Evolutionary conservation across 1,140 invertebrate species (phyloP).

Genomic region (Melipona quadrifasciata): DNA sequence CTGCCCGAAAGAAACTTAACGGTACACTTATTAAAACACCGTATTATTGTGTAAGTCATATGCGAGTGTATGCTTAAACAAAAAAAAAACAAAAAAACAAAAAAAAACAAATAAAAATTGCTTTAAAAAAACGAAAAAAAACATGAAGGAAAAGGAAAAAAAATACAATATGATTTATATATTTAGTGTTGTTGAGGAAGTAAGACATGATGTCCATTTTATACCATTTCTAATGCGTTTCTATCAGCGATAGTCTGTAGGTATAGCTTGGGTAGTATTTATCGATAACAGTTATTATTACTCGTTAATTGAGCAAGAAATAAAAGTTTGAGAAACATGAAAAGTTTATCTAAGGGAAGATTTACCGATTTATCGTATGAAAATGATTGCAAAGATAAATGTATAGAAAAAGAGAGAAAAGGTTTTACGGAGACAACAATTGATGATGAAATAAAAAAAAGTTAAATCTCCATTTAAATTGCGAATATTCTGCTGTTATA

Average conservation of each 20-base stretch:
- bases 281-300: conserved; percentile 70
- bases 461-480: not conserved
- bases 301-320: conserved; percentile 46
- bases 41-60: conserved; percentile 62
- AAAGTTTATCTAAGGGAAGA: not conserved
- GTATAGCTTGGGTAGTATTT: conserved; percentile 78
- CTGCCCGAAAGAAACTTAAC: conserved; percentile 53
- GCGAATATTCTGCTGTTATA: not conserved
- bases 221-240: conserved; percentile 81
- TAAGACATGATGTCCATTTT: conserved; percentile 77
- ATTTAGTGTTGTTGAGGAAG: conserved; percentile 44
- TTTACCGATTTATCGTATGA: not conserved
- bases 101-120: conserved; percentile 7
- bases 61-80: conserved; percentile 58
- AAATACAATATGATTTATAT: conserved; percentile 45
- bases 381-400: conserved; percentile 9
- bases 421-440: not conserved
- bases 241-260: conserved; percentile 77
- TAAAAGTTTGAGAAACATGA: not conserved
- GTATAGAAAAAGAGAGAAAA: not conserved
- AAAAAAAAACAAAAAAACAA: conserved; percentile 41
- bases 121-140: conserved; percentile 15
- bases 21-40: conserved; percentile 66
- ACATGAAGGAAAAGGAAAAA: not conserved
- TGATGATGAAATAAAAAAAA: not conserved